Evolutionary conservation across 2,888 invertebrate species (phyloP), one percentile per base, ranked within the genome.

Genomic region (Lasioglossum malachurum): DNA sequence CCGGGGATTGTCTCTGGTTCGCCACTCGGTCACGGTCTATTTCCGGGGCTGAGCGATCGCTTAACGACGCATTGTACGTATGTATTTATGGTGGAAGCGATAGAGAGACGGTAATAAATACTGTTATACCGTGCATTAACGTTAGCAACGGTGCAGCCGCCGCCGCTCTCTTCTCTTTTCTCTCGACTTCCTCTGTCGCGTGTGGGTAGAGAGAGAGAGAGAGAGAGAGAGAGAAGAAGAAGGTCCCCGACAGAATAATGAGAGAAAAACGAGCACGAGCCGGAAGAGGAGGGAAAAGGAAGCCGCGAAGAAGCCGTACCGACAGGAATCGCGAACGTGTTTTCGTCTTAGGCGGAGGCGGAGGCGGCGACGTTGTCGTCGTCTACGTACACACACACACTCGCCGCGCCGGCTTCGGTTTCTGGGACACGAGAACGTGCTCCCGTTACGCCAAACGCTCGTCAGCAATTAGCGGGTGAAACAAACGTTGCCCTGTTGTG

Each of bases 61-160:
- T 92, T 94, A 94, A 94, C 94, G 94, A 94, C 92, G 93, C 92
- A 94, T 94, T 94, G 94, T 94, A 91, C 92, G 90, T 93, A 92
- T 93, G 93, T 92, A 93, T 93, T 93, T 94, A 94, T 93, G 89
- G 92, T 92, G 91, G 89, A 93, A 91, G 90, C 92, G 93, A 94
- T 93, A 91, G 89, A 85, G 88, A 88, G 80, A 64, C 90, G 83
- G 88, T 88, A 90, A 92, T 91, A 90, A 89, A 92, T 94, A 93
- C 93, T 91, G 93, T 93, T 93, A 92, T 90, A 89, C 89, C 77
- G 82, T 60, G 83, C 87, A 89, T 89, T 91, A 91, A 87, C 88
- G 88, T 88, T 86, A 82, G 85, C 87, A 88, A 90, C 90, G 90
- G 89, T 83, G 83, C 83, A 71, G 64, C 41, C 69, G 67, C 64